Evolutionary conservation across 2,888 invertebrate genomes (phyloP), one percentile per base, ranked within the genome.

Genomic region (Crioceris asparagi): DNA sequence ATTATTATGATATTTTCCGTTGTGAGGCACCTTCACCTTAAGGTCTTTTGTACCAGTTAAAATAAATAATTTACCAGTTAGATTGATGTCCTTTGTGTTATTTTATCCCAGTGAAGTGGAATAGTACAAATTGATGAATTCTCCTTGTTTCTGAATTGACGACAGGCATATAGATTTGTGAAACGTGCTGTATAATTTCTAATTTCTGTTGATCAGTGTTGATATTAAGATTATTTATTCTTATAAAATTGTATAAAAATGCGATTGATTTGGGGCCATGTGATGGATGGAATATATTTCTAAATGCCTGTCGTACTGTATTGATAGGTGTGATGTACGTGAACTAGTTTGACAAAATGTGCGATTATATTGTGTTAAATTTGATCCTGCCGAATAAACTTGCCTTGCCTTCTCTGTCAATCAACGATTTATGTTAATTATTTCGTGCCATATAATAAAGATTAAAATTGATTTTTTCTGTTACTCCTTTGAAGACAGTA

Each of bases 281-380:
- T 39, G 36, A 35, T 12, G 12, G 27, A 27, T 14, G 29, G 31
- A 34, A 35, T 41, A 38, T 31, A 51, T 51, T 54, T 56, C 58
- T 56, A 53, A 52, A 54, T 55, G 56, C 51, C 55, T 55, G 59
- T 53, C 56, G 17, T n/a, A n/a, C n/a, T n/a, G n/a, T n/a, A n/a
- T 11, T 6, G 17, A 16, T 5, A 17, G 47, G 51, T 50, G 43
- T 47, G 51, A 53, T 53, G 46, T 55, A 55, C 46, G 60, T 60
- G 60, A 60, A 60, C 58, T 53, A 57, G 59, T 59, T 62, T 62
- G 62, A 63, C 61, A 61, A 62, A 61, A 59, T 61, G 61, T 60
- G 56, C 58, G 61, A 61, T 62, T 60, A 57, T 53, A 47, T 42
- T 45, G 41, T 47, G 44, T 47, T 44, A n/a, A n/a, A n/a, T n/a